Base-by-base conservation (phyloP, 2,113 vertebrate species). In the Daphoenositta chrysoptera region DNA sequence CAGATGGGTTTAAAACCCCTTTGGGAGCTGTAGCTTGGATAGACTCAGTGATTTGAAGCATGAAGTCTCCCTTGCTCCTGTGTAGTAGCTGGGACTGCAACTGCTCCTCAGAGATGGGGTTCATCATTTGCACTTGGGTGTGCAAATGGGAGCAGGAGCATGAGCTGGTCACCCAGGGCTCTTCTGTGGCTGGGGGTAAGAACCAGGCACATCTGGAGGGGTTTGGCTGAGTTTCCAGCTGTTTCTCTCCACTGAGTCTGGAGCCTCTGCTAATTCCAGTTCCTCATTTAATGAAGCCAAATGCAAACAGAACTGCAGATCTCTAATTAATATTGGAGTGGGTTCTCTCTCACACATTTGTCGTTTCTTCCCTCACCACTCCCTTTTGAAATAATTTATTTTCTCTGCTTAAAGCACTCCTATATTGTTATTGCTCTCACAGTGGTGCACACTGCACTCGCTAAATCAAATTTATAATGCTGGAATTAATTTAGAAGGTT, bases 401-500 rank as follows among this genome's bases (percentile, higher is more conserved):
- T 91, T 61, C 48, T 39, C 47, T 54, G n/a, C 58, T 83, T 91
- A 90, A 91, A 95, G 61, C 77, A 66, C 94, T 69, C 81, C 80
- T 93, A 1, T 84, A 45, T 85, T 85, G 57, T 93, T 94, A 80
- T 54, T 95, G 69, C 88, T 94, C 86, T 94, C 96, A 68, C 92
- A 89, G 86, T 95, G 86, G 72, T 81, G 69, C 53, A 69, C 44
- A 28, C 56, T 89, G 83, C 65, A 53, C 83, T 94, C 53, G 6
- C 83, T 96, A 92, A 92, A 97, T 96, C 90, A 90, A 87, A 96
- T 97, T 95, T 90, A 92, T 92, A 95, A 94, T 68, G 69, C 64
- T 82, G 65, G 83, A 94, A 95, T 96, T 97, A 95, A 93, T 95
- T 96, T 95, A 89, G 92, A 78, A 76, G n/a, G 30, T 83, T 93